Percentiles rank a stretch among this genome's conserved stretches.
Evolutionary conservation across 2,888 invertebrate species (phyloP).

Genomic region (Drosophila barbarae): DNA sequence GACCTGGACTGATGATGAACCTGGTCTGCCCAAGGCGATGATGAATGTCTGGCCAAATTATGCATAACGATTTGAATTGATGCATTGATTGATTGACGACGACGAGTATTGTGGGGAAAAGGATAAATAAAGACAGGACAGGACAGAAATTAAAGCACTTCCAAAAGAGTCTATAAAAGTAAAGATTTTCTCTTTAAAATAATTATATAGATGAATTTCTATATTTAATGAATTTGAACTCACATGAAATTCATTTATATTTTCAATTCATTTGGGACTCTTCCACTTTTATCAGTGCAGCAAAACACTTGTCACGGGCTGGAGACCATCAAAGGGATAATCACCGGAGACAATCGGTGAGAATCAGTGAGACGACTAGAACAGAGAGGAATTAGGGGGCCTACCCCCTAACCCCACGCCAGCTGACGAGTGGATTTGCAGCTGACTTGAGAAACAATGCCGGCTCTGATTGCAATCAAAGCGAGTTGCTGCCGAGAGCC

Average conservation of each 20-base stretch:
- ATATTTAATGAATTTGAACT: too few relatives aligned
- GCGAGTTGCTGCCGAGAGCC: conserved; percentile 14
- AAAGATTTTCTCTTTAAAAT: too few relatives aligned
- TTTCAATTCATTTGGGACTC: too few relatives aligned
- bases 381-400: background rate
- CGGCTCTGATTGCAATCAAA: conserved; percentile 34
- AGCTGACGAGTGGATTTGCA: background rate
- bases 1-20: background rate
- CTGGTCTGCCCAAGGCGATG: conserved; percentile 14
- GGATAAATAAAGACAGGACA: background rate
- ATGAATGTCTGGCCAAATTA: conserved; percentile 37
- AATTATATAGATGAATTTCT: too few relatives aligned
- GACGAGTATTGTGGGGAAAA: conserved; percentile 15
- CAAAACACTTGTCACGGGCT: background rate
- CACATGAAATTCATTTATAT: too few relatives aligned
- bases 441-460: conserved; percentile 22
- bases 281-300: background rate
- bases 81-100: conserved; percentile 52
- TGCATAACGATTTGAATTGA: conserved; percentile 46
- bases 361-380: conserved; percentile 1
- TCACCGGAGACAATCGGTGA: conserved; percentile 21
- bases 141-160: background rate
- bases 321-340: conserved; percentile 9
- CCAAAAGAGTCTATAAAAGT: too few relatives aligned
- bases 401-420: too few relatives aligned